Evolutionary conservation across 2,113 vertebrate genomes (phyloP).

Genomic region (Toxotes chatareus): DNA sequence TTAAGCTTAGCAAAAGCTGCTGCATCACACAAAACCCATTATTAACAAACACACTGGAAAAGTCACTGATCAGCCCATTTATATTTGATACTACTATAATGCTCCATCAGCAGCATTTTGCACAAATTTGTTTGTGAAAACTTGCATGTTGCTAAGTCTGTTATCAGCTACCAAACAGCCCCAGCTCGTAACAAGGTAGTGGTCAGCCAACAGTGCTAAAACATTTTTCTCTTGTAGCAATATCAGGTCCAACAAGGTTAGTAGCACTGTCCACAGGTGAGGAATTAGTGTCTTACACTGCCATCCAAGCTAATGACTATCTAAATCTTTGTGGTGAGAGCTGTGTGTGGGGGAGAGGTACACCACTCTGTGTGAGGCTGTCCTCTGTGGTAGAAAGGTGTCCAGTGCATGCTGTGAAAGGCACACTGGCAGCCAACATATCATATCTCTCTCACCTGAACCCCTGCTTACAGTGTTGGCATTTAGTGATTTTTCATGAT

Average conservation of each 20-base stretch:
- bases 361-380: conserved; percentile 51
- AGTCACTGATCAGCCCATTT: conserved; percentile 51
- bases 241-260: conserved; percentile 5
- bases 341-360: conserved; percentile 37
- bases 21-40: conserved; percentile 69
- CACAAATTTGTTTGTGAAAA: conserved; percentile 9
- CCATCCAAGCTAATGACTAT: conserved; percentile 37
- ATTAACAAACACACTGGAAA: conserved; percentile 59
- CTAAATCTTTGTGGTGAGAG: conserved; percentile 43
- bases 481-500: conserved; percentile 67
- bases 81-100: conserved; percentile 26
- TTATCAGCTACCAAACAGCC: neutral
- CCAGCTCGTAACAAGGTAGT: neutral
- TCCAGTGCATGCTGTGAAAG: conserved; percentile 62
- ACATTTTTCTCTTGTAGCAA: conserved; percentile 20
- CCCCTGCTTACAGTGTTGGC: conserved; percentile 71
- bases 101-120: conserved; percentile 44
- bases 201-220: neutral
- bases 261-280: conserved; percentile 41
- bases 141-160: neutral
- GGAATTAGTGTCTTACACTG: conserved; percentile 36
- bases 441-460: conserved; percentile 63
- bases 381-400: conserved; percentile 59
- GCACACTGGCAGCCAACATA: conserved; percentile 58
- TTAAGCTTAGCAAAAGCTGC: conserved; percentile 71